Evolutionary conservation across 2,888 invertebrate species (phyloP), one percentile per base, ranked within the genome.

Genomic region (Pycnomerus fuliginosus): DNA sequence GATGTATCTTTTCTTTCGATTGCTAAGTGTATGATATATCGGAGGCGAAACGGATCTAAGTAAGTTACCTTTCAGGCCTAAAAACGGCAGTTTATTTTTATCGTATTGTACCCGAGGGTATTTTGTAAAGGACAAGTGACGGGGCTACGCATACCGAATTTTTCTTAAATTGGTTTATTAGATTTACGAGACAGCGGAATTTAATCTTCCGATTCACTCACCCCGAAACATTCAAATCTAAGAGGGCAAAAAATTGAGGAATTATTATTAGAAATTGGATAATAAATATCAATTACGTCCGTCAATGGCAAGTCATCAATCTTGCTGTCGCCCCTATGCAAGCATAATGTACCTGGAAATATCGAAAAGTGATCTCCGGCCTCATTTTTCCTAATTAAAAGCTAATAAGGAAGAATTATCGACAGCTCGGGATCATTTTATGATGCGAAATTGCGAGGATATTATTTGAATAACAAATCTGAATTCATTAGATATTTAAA

Each of bases 401-500:
- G 17, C 13, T 42, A 37, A 37, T 20, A 33, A 33, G n/a, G 31
- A 13, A 11, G 8, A 38, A 32, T 27, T 30, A 36, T 31, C 36
- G 31, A 16, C 29, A 32, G n/a, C n/a, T n/a, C n/a, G n/a, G n/a
- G n/a, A n/a, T n/a, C n/a, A n/a, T n/a, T n/a, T n/a, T n/a, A n/a
- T n/a, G n/a, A n/a, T 38, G 17, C 28, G 22, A 37, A 39, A 39
- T 15, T 24, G 31, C 39, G 39, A 16, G 31, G 39, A 27, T 14
- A 38, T 38, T 28, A 44, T 39, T 39, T 39, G 34, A 44, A 39
- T 44, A 39, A 44, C 34, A 44, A 44, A 62, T 61, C 61, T 55
- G 62, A 61, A 61, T 66, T 65, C 64, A 65, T 67, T 64, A 66
- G 55, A 52, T 66, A 68, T 67, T 68, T 64, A 65, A 67, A 67